These are phyloP conservation scores for Orthonychiurus folsomi DNA, from an alignment of 2,888 invertebrate genomes.

Conservation along the genomic window DNA sequence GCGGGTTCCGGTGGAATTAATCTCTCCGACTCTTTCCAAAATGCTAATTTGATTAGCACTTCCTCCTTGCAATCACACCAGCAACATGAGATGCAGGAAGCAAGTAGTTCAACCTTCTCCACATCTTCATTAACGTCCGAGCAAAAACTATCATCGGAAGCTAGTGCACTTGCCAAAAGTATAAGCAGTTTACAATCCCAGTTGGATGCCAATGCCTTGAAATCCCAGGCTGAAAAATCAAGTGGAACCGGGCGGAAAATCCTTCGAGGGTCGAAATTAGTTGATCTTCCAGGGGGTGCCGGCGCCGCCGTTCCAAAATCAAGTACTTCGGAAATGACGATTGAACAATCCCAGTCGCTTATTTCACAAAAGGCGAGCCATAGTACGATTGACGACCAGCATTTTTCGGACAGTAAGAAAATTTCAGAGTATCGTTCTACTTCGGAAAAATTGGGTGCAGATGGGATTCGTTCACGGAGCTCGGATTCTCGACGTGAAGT, in stretches of 20 bases:
- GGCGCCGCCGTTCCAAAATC: constrained; percentile 1
- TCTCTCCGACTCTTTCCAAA: neutral
- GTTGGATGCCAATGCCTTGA: neutral
- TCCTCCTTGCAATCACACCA: neutral
- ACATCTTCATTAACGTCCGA: neutral
- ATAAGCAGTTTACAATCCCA: neutral
- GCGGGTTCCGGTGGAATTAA: neutral
- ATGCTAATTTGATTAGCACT: neutral
- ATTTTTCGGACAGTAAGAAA: neutral
- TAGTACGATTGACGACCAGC: neutral
- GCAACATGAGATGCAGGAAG: too few relatives aligned
- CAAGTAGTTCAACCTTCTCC: neutral
- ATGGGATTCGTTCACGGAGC: neutral
- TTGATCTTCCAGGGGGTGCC: constrained; percentile 7
- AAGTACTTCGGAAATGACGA: neutral
- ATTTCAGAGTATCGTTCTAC: neutral
- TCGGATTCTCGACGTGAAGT: neutral
- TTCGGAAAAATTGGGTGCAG: neutral
- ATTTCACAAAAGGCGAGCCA: neutral
- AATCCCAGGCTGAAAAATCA: neutral
- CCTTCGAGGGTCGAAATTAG: constrained; percentile 32
- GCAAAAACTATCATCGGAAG: too few relatives aligned
- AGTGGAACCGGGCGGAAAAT: constrained; percentile 20
- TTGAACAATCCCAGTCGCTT: neutral
- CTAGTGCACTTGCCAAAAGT: neutral